Base-by-base conservation (phyloP, 64 coral and sea anemone species). In the Astreopora myriophthalma region DNA sequence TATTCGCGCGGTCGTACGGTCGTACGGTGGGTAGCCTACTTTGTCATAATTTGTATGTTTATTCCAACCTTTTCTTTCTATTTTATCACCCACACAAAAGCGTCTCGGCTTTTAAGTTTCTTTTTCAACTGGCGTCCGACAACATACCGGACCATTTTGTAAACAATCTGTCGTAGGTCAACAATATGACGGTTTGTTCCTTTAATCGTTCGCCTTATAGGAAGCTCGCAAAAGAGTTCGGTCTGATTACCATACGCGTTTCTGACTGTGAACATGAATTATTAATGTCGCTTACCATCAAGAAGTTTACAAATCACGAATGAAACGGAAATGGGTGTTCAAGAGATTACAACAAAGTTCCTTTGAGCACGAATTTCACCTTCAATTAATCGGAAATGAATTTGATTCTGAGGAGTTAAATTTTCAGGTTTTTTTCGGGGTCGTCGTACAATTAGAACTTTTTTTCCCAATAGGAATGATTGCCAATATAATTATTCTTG, bases 211-310 rank as follows among this genome's bases (percentile, higher is more conserved):
- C 34, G 76, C 52, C 38, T 20, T 16, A n/a, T 2, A 64, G 57
- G 79, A 64, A 83, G 79, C 9, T 24, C 17, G 24, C 38, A n/a
- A 35, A 83, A 3, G 10, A 10, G 9, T 2, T 37, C 22, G 2
- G 5, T 10, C 20, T 37, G 19, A 38, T 83, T 65, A 64, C 57
- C 79, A 83, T 83, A 80, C 13, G n/a, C n/a, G 13, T 27, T 34
- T 34, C 49, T 80, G 76, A 80, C 76, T 58, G 79, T 20, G 79
- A 83, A 26, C 57, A 83, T 83, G 19, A 38, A 83, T 83, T 65
- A 61, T 83, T 83, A 40, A 83, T 57, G 6, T n/a, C n/a, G 31
- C 32, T 83, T 34, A 57, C 37, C 65, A 64, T 83, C 79, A 83
- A 65, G 22, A 57, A 12, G 55, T 83, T 37, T 64, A 64, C 79